phyloP scores from a whole-genome alignment of 2,888 invertebrate species.

The Sinodicranocentrus sp. region DNA sequence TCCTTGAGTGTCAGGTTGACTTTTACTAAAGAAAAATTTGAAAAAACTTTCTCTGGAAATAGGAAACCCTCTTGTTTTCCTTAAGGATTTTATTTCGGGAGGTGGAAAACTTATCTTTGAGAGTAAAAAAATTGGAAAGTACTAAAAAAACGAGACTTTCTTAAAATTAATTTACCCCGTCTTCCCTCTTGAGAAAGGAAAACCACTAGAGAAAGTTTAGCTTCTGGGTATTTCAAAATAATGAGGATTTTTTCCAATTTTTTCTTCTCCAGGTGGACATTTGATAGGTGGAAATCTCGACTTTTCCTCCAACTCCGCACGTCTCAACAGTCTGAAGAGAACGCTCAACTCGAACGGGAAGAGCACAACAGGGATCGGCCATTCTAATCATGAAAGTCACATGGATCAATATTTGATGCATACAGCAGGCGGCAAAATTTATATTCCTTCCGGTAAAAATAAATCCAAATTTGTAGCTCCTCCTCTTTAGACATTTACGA shows the following conservation, averaged over 20 bases:
- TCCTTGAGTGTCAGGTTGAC: too few species aligned
- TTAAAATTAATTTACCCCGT: too few species aligned
- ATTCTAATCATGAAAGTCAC: conserved; percentile 73
- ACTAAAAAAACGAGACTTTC: too few species aligned
- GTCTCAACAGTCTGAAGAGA: conserved; percentile 76
- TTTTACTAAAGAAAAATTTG: too few species aligned
- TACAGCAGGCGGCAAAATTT: conserved; percentile 76
- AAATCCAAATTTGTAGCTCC: too few species aligned
- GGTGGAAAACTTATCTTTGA: too few species aligned
- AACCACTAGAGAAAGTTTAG: neutral
- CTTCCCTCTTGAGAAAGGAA: too few species aligned
- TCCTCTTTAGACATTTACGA: too few species aligned
- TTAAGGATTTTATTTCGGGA: too few species aligned
- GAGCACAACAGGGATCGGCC: conserved; percentile 74
- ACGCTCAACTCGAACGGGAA: conserved; percentile 76
- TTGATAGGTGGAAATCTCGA: conserved; percentile 75
- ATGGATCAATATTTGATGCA: conserved; percentile 76
- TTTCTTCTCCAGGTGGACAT: conserved; percentile 75
- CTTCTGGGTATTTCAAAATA: neutral
- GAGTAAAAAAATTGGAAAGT: too few species aligned
- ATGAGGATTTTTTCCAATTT: neutral
- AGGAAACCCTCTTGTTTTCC: too few species aligned
- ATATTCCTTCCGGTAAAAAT: conserved; percentile 75
- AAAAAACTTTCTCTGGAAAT: too few species aligned
- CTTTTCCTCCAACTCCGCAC: conserved; percentile 73